Conservation (phyloP, 2,888 invertebrate genomes). For the Sarcophaga caerulescens region DNA sequence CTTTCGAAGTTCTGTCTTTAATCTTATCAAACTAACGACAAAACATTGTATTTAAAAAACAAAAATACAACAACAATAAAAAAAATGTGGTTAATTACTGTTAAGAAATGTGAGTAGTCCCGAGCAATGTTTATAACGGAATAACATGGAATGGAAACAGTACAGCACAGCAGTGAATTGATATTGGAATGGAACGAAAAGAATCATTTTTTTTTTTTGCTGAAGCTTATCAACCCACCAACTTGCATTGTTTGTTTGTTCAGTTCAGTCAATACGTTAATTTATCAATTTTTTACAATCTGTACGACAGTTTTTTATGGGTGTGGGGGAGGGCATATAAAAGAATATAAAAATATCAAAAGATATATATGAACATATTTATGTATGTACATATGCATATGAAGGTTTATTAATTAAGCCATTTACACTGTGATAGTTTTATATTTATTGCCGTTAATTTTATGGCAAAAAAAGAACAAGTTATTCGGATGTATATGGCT, state of each 20-base stretch:
- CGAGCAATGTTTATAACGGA: not conserved
- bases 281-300: conserved; percentile 49
- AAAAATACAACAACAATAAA: conserved; percentile 17
- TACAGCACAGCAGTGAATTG: not conserved
- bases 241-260: conserved; percentile 21
- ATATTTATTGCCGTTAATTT: no score
- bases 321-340: not conserved
- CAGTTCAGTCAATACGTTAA: conserved; percentile 51
- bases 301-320: not conserved
- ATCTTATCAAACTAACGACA: conserved; percentile 56
- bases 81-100: not conserved
- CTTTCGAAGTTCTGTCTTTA: conserved; percentile 36
- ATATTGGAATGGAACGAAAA: not conserved
- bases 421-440: no score
- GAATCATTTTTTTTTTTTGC: not conserved
- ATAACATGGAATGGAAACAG: not conserved
- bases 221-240: conserved; percentile 52
- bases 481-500: no score
- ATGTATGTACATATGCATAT: not conserved
- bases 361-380: no score
- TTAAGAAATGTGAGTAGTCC: not conserved
- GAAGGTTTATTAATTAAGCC: no score
- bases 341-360: no score
- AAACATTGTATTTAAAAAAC: not conserved
- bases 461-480: no score